A percentile compares a stretch with the other conserved stretches of the same genome.
Conservation (phyloP, 2,113 vertebrate species). For the Prolemur simus region DNA sequence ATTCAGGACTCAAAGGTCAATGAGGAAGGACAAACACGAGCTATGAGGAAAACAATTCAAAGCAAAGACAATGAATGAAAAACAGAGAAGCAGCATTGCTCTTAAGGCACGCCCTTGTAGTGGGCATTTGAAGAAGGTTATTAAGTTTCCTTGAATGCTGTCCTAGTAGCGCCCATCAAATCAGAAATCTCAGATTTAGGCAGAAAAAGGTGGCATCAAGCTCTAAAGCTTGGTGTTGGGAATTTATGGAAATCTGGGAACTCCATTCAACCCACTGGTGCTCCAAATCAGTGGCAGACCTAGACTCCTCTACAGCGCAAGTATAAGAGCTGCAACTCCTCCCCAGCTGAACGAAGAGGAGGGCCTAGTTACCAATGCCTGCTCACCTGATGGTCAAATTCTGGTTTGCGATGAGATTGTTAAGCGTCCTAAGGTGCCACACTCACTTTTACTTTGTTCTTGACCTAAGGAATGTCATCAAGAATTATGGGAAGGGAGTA, state of each 20-base stretch:
- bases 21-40: background rate
- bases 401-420: background rate
- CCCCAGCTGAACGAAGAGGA: background rate
- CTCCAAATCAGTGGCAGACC: background rate
- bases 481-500: background rate
- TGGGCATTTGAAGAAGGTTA: background rate
- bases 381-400: background rate
- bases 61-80: background rate
- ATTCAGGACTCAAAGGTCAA: background rate
- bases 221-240: background rate
- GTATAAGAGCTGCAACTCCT: background rate
- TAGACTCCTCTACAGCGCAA: too few relatives aligned
- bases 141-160: background rate
- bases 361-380: background rate
- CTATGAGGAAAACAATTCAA: background rate
- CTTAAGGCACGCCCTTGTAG: background rate
- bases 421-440: background rate
- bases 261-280: too few relatives aligned
- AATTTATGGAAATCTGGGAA: background rate
- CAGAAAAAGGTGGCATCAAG: background rate
- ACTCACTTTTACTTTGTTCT: background rate
- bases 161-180: background rate
- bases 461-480: background rate
- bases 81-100: background rate
- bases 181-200: background rate